phyloP scores from a whole-genome alignment of 1,140 invertebrate genomes.

The Brachionus rubens region DNA sequence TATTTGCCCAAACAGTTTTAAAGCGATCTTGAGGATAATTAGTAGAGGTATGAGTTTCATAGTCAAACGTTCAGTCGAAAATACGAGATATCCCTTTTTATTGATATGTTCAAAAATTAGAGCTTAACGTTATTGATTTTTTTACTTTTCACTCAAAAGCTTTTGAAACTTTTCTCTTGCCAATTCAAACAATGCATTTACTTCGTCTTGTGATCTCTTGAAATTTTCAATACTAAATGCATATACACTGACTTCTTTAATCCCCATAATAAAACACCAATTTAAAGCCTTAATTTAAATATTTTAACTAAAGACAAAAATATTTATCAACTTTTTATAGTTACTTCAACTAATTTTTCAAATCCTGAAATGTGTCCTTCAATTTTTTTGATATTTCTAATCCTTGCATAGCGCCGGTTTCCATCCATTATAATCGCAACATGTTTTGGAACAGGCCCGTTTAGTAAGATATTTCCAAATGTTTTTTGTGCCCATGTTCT shows the following conservation, averaged over 20 bases:
- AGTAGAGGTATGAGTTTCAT: too few relatives aligned
- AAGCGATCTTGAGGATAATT: too few relatives aligned
- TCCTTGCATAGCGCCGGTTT: conserved; percentile 87
- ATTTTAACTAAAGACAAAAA: not conserved
- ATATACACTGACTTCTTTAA: conserved; percentile 90
- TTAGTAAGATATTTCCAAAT: not conserved
- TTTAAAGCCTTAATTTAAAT: conserved; percentile 67
- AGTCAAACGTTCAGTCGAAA: too few relatives aligned
- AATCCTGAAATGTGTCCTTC: conserved; percentile 90
- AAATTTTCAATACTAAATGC: conserved; percentile 99
- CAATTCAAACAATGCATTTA: conserved; percentile 80
- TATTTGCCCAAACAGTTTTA: too few relatives aligned
- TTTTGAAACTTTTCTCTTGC: conserved; percentile 77
- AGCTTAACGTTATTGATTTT: too few relatives aligned
- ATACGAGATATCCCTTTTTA: too few relatives aligned
- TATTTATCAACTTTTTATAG: not conserved
- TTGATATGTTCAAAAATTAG: too few relatives aligned
- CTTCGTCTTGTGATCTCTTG: conserved; percentile 85
- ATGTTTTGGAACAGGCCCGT: conserved; percentile 79
- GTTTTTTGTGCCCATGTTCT: conserved; percentile 4
- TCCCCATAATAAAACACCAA: conserved; percentile 72
- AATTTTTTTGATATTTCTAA: conserved; percentile 70
- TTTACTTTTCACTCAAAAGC: conserved; percentile 78
- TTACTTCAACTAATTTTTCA: conserved; percentile 80
- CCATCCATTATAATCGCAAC: conserved; percentile 98